phyloP scores from a whole-genome alignment of 2,113 vertebrate species.

The Scomber scombrus region DNA sequence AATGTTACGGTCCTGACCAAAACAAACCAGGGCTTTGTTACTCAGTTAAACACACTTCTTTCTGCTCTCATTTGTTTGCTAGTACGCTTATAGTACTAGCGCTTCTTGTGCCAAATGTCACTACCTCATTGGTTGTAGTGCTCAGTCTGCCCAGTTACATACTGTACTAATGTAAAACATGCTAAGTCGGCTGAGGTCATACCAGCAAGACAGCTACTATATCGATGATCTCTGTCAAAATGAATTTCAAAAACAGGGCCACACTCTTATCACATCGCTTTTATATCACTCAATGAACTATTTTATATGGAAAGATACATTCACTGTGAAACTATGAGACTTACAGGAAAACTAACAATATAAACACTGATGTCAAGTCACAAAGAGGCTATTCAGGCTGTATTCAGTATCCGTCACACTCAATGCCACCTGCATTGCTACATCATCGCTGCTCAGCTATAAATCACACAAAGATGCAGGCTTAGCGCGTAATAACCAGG shows the following conservation, averaged over 20 bases:
- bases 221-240: background rate
- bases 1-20: constrained; percentile 50
- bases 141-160: constrained; percentile 21
- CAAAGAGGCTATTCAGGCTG: constrained; percentile 23
- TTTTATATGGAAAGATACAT: background rate
- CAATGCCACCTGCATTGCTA: constrained; percentile 51
- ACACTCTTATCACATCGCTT: background rate
- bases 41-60: constrained; percentile 32
- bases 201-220: background rate
- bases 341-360: background rate
- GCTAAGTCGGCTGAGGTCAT: constrained; percentile 29
- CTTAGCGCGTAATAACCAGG: constrained; percentile 27
- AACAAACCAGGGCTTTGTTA: constrained; percentile 71
- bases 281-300: background rate
- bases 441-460: constrained; percentile 36
- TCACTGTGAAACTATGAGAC: background rate
- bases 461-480: constrained; percentile 41
- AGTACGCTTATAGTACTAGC: constrained; percentile 22
- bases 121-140: constrained; percentile 27
- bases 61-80: constrained; percentile 39
- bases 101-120: constrained; percentile 42
- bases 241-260: background rate
- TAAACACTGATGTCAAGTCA: background rate
- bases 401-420: constrained; percentile 20
- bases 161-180: constrained; percentile 13